Evolutionary conservation across 2,113 vertebrate species (phyloP), one percentile per base, ranked within the genome.

Genomic region (Myodes glareolus): DNA sequence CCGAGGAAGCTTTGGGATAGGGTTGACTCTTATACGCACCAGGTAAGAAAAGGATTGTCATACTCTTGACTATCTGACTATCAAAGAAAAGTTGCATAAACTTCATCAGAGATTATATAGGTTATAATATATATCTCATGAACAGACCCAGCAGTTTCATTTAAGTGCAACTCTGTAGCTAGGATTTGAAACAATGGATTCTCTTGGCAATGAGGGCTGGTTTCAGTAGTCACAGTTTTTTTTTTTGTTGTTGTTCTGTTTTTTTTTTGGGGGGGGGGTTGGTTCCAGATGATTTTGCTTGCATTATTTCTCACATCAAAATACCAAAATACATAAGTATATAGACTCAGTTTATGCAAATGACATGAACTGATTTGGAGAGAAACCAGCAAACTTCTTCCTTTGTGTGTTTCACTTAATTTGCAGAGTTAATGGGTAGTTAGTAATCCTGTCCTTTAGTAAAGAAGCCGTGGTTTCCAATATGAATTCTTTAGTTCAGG

Each of bases 401-500:
- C 61, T 29, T 12, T 91, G 3, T 8, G 31, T 85, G 25, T 67
- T 94, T 90, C 61, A 88, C 14, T 85, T n/a, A 75, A 68, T 76
- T 92, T 96, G 5, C n/a, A 95, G 72, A 96, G 73, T 81, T 95
- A 72, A 47, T 36, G 61, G 68, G 6, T 77, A 86, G 47, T 42
- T 84, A 42, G n/a, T 81, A 47, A 92, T 63, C 50, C 90, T 27
- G 84, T 89, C 78, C 42, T 96, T 93, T 91, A 85, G 80, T 84
- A 81, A 94, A 85, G 45, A 88, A 90, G 58, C 27, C 81, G 39
- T n/a, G 11, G 55, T 94, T 9, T 61, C 6, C 17, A 92, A 75
- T 25, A 61, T 61, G 61, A 89, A 94, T 94, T 95, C 50, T 91
- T 89, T 93, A 92, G 86, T 89, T 93, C 21, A 19, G 65, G 21